These are phyloP conservation scores for Aphelocoma coerulescens DNA, from an alignment of 2,113 vertebrate genomes.

Conservation along the genomic window DNA sequence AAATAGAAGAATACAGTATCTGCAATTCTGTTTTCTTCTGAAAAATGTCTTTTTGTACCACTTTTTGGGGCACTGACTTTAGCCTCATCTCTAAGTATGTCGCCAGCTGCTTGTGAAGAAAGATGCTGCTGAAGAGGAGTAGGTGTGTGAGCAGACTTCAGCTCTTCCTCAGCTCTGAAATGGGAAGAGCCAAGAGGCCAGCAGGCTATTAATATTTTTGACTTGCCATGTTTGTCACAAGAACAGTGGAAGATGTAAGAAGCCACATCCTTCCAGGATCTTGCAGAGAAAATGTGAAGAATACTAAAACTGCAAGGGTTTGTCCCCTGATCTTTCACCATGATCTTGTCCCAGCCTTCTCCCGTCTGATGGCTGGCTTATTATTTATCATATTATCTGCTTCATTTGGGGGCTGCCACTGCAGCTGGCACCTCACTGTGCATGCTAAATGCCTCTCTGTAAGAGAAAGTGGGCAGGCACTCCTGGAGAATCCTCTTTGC, in stretches of 20 bases:
- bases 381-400: not conserved
- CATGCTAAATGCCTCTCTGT: not conserved
- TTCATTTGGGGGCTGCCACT: not conserved
- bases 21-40: not conserved
- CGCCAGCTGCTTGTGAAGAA: not conserved
- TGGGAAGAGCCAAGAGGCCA: not conserved
- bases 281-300: constrained; percentile 10
- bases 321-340: not conserved
- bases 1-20: not conserved
- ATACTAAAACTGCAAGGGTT: not conserved
- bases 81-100: not conserved
- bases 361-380: not conserved
- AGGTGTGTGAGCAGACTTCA: not conserved
- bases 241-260: not conserved
- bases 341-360: not conserved
- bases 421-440: not conserved
- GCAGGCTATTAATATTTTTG: constrained; percentile 8
- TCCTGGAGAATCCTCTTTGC: not conserved
- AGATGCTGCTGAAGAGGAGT: not conserved
- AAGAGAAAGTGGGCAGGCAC: not conserved
- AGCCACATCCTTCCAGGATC: not conserved
- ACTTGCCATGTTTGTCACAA: not conserved
- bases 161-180: not conserved
- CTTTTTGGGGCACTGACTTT: not conserved
- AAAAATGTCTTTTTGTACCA: not conserved